phyloP scores from a whole-genome alignment of 2,113 vertebrate species.

The Corythornis vintsioides region DNA sequence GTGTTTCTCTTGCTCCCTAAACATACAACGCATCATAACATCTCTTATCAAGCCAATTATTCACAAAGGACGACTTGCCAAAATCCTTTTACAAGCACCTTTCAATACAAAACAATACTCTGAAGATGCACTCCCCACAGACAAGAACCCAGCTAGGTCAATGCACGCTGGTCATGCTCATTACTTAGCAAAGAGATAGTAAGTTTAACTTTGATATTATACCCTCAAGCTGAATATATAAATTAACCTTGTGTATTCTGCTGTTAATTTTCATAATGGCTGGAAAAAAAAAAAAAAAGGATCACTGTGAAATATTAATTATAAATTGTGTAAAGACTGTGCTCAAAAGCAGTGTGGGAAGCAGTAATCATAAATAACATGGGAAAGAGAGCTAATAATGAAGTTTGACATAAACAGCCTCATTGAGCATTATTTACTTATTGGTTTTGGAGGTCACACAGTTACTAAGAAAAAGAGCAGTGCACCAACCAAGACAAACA shows the following conservation, averaged over 20 bases:
- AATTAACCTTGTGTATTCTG: not conserved
- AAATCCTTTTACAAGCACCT: not conserved
- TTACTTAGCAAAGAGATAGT: not conserved
- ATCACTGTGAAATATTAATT: not conserved
- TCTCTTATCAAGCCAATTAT: not conserved
- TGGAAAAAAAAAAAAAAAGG: not conserved
- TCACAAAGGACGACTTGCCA: not conserved
- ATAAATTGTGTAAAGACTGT: not conserved
- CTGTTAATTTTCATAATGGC: not conserved
- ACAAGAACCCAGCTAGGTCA: not conserved
- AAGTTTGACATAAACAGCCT: not conserved
- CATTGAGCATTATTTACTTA: not conserved
- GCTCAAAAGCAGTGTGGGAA: not conserved
- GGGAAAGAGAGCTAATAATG: not conserved
- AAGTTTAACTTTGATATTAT: not conserved
- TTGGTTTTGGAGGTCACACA: not conserved
- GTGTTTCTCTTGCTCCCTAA: not conserved
- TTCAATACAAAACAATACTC: not conserved
- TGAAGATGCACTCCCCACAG: not conserved
- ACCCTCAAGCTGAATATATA: not conserved
- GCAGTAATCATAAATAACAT: not conserved
- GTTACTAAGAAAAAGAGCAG: not conserved
- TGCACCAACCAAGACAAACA: not conserved
- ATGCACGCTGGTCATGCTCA: not conserved
- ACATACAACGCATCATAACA: not conserved